Base-by-base conservation (phyloP, 1,140 invertebrate species). In the Pseudomyrmex gracilis region DNA sequence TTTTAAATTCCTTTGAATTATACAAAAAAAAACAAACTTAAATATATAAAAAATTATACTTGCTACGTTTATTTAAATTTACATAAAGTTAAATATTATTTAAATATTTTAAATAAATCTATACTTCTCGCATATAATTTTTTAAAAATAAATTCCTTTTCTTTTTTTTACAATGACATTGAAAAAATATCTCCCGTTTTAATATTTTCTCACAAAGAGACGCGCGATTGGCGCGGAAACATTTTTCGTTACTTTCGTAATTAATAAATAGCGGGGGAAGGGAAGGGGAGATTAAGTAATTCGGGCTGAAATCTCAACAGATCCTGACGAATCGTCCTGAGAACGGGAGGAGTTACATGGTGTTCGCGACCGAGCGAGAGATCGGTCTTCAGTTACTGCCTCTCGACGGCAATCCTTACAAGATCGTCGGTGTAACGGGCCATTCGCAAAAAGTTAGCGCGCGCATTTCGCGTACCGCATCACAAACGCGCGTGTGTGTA, bases 371-470 rank as follows among this genome's bases (percentile, higher is more conserved):
- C 7, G 93, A 95, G 34, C 95, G 96, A 86, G 95, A 96, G 84
- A 95, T 97, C 58, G 97, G 97, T 1, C 91, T 97, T 43, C 95
- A 96, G 89, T 95, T 96, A 77, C 90, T 97, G 85, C 96, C 97
- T 4, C 90, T 96, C 0, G 96, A 97, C 92, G 97, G 97, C 4
- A 97, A 97, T 92, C 97, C 97, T 22, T 97, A 95, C 92, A 96
- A 96, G 89, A 95, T 95, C 84, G 95, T 96, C 71, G 96, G 95
- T 3, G 92, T 96, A 22, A 94, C 96, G 24, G 96, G 95, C 43
- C 97, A 97, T 93, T 96, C 97, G 2, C 89, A 91, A 58, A 92
- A 95, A 90, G 95, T 95, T 55, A 90, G 2, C n/a, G 68, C 17
- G 63, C n/a, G 64, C 20, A 63, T 15, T 9, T 68, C 7, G 66